Base-by-base conservation (phyloP, 1,140 invertebrate species). In the Solenopsis fugax region DNA sequence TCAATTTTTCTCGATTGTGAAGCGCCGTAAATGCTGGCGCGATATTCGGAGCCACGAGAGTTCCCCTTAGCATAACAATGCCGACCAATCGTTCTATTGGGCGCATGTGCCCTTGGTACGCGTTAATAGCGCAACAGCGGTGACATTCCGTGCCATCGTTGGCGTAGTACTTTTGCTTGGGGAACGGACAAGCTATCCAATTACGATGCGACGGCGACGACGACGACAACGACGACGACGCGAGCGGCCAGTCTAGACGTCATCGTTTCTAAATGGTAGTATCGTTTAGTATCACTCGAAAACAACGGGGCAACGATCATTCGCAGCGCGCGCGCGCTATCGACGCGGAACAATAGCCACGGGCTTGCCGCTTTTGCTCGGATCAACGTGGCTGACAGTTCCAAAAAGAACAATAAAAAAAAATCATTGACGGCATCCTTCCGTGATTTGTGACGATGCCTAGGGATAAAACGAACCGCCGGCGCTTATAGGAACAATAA, bases 131-230 rank as follows among this genome's bases (percentile, higher is more conserved):
- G 34, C 29, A 67, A 75, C 81, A 81, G 56, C 34, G 76, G 87
- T 71, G 84, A 86, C 65, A 80, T 89, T 58, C 81, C 60, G 87
- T 77, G 60, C 29, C 80, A 84, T 84, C 80, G 80, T 82, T 62
- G 80, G 54, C 54, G 41, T 72, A 58, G 41, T 75, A 60, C 69
- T 84, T 72, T 73, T 69, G 48, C 52, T 50, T 41, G 45, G 54
- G 69, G 69, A 60, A 45, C 54, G 37, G 60, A 48, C 65, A 24
- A 60, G 80, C 80, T 84, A 73, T 84, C 80, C 69, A 75, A 84
- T 84, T 84, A 84, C 65, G 71, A 58, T 64, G 60, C 9, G n/a
- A 41, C 56, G 54, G 34, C 37, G 41, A 48, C 10, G 48, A 45
- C 41, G 41, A 45, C 41, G 41, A 45, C 41, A 3, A 45, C 9